phyloP scores from a whole-genome alignment of 2,113 vertebrate genomes.

The Charadrius vociferus region DNA sequence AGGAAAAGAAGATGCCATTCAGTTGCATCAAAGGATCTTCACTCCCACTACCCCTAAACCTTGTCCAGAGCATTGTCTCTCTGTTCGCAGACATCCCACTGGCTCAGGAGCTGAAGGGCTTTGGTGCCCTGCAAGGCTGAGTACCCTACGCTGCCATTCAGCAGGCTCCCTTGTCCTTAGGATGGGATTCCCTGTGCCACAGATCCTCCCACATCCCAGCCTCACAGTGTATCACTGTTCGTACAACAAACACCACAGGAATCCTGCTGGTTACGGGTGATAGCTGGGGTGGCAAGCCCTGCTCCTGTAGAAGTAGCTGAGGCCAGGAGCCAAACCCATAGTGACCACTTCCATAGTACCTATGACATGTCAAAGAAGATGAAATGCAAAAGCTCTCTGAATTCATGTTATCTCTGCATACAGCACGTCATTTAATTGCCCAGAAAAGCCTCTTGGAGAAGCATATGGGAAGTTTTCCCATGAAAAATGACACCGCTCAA shows the following conservation, averaged over 20 bases:
- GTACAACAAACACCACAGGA: not conserved
- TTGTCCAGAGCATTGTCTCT: not conserved
- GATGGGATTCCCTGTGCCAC: not conserved
- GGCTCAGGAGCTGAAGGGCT: not conserved
- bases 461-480: constrained; percentile 34
- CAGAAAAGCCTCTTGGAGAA: constrained; percentile 12
- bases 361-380: not conserved
- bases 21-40: not conserved
- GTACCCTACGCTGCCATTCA: not conserved
- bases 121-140: not conserved
- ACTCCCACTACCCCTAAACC: not conserved
- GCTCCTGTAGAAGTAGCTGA: not conserved
- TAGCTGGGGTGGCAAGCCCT: not conserved
- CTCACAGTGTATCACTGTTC: rapidly evolving
- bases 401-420: not conserved
- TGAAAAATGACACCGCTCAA: constrained; percentile 3
- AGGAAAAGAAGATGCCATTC: not conserved
- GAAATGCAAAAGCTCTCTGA: not conserved
- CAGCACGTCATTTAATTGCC: constrained; percentile 25
- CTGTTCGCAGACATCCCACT: not conserved
- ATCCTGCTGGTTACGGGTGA: not conserved
- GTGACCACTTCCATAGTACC: not conserved
- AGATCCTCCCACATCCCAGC: not conserved
- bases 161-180: not conserved
- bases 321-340: not conserved